Evolutionary conservation across 1,140 invertebrate species (phyloP).

Genomic region (Yoshiicerus persimilis): DNA sequence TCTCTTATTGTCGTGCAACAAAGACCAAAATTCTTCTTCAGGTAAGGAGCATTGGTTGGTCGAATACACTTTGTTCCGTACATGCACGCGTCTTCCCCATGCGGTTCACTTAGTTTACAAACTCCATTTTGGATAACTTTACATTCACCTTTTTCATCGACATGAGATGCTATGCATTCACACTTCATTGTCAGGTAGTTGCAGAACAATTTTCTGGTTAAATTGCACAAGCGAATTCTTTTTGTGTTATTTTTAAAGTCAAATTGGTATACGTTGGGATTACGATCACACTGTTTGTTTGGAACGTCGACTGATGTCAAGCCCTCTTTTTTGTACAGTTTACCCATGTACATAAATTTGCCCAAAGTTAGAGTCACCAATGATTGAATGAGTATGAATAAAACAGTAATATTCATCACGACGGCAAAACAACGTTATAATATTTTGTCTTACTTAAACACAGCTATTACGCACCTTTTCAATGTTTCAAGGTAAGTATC

Average conservation of each 20-base stretch:
- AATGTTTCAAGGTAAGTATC: too few species aligned
- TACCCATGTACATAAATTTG: background rate
- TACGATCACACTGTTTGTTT: background rate
- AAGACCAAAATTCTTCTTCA: background rate
- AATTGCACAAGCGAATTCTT: background rate
- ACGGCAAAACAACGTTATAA: too few species aligned
- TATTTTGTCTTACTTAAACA: too few species aligned
- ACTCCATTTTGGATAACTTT: background rate
- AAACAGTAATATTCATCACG: too few species aligned
- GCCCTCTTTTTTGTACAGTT: background rate
- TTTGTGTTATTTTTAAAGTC: background rate
- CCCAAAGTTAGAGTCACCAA: too few species aligned
- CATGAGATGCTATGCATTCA: background rate
- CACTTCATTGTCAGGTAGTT: background rate
- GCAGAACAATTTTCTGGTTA: background rate
- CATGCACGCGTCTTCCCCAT: background rate
- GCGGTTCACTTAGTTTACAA: background rate
- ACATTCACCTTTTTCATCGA: background rate
- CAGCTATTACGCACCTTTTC: too few species aligned
- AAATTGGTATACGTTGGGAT: background rate
- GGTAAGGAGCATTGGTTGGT: background rate
- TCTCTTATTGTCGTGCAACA: background rate
- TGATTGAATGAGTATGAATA: too few species aligned
- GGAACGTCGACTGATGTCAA: background rate
- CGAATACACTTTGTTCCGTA: background rate